Conservation (phyloP, 2,888 invertebrate genomes). For the Aphodius sticticus region DNA sequence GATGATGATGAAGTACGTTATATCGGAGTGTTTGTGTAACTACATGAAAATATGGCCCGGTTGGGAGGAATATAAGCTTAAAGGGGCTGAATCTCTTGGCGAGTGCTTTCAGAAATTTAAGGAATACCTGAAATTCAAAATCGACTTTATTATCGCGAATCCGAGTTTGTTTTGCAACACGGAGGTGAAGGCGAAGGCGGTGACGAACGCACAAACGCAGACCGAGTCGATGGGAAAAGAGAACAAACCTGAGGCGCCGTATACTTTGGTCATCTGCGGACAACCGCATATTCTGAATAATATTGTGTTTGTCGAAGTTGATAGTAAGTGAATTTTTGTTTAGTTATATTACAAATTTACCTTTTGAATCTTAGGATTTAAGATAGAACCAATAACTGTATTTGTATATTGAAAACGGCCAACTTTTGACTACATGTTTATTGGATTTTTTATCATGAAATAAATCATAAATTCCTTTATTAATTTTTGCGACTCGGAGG, state of each 20-base stretch:
- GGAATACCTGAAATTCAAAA: conserved; percentile 39
- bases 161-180: conserved; percentile 27
- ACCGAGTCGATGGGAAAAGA: conserved; percentile 20
- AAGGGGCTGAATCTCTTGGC: conserved; percentile 22
- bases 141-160: conserved; percentile 36
- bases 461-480: no score
- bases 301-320: conserved; percentile 38
- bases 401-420: no score
- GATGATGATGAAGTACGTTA: conserved; percentile 70
- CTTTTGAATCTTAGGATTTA: no score
- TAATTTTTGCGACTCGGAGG: no score
- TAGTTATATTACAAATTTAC: no score
- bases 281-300: conserved; percentile 40
- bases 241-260: conserved; percentile 37
- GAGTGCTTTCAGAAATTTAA: conserved; percentile 40
- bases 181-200: not conserved
- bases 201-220: conserved; percentile 27
- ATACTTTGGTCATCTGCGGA: conserved; percentile 37
- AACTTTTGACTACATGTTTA: no score
- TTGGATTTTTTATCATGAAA: no score
- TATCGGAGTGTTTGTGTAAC: conserved; percentile 41
- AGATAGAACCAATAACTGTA: no score
- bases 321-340: conserved; percentile 32
- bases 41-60: conserved; percentile 45
- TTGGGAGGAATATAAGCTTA: conserved; percentile 37